Evolutionary conservation across 2,888 invertebrate species (phyloP).

Genomic region (Drosophila mimetica): DNA sequence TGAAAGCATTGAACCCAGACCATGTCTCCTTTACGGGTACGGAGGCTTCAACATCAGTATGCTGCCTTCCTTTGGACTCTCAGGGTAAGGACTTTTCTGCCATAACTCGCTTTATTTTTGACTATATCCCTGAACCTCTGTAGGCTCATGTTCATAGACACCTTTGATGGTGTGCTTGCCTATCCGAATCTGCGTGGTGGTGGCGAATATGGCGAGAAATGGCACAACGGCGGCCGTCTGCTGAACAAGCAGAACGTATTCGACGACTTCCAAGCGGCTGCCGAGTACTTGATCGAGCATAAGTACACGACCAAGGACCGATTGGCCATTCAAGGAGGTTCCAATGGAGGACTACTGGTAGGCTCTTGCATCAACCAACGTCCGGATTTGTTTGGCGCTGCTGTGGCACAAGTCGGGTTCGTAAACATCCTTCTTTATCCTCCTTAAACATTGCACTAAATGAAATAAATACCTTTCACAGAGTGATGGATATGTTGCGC

Average conservation of each 20-base stretch:
- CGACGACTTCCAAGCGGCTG: slow-evolving; percentile 97
- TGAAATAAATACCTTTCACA: slow-evolving; percentile 81
- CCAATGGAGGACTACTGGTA: slow-evolving; percentile 98
- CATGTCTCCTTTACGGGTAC: slow-evolving; percentile 96
- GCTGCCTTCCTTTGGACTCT: slow-evolving; percentile 95
- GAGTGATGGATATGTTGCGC: slow-evolving; percentile 98
- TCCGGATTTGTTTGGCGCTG: slow-evolving; percentile 97
- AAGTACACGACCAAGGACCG: slow-evolving; percentile 91
- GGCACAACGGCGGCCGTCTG: slow-evolving; percentile 97
- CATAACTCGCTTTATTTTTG: slow-evolving; percentile 28
- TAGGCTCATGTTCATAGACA: slow-evolving; percentile 92
- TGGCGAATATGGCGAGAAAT: slow-evolving; percentile 98
- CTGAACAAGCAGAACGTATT: slow-evolving; percentile 98
- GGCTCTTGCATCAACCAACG: slow-evolving; percentile 97
- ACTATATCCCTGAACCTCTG: not conserved
- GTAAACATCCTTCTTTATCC: no score
- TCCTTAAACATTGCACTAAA: no score
- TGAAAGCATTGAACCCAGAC: slow-evolving; percentile 85
- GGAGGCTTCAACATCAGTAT: slow-evolving; percentile 98
- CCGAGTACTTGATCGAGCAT: slow-evolving; percentile 92
- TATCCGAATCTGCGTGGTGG: slow-evolving; percentile 98
- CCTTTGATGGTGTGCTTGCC: slow-evolving; percentile 94
- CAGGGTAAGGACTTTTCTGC: slow-evolving; percentile 84
- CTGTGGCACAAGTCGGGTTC: slow-evolving; percentile 97
- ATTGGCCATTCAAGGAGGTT: slow-evolving; percentile 96